A percentile compares a stretch with the other conserved stretches of the same genome.
phyloP scores from a whole-genome alignment of 2,797 vertebrate species.

The Dromococcyx pavoninus region DNA sequence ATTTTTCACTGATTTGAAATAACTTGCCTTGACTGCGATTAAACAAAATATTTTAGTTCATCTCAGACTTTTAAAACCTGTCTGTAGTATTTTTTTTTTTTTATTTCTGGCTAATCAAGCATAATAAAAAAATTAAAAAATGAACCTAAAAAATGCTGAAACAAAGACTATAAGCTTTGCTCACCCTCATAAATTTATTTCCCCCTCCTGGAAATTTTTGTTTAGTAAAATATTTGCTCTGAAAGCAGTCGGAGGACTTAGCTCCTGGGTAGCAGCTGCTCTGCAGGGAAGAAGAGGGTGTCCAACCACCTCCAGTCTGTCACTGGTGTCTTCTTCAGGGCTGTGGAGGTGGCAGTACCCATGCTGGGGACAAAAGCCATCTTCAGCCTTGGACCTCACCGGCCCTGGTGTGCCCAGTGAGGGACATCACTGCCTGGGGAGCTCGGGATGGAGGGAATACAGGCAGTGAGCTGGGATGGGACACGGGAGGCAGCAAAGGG shows the following conservation, averaged over 20 bases:
- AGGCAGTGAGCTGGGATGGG: neutral
- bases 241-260: neutral
- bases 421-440: rapidly evolving
- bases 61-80: neutral
- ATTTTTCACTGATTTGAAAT: neutral
- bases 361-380: rapidly evolving
- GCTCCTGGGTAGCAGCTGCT: neutral
- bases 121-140: rapidly evolving
- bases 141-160: neutral
- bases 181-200: neutral
- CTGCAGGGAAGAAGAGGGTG: neutral
- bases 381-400: neutral
- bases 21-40: neutral
- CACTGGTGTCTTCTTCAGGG: rapidly evolving
- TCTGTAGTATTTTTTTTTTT: rapidly evolving
- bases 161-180: neutral
- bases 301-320: rapidly evolving
- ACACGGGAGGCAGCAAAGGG: rapidly evolving
- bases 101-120: neutral
- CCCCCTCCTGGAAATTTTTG: rapidly evolving
- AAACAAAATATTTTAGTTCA: neutral
- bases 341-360: rapidly evolving
- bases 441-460: rapidly evolving
- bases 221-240: neutral
- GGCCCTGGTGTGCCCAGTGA: rapidly evolving